Percentiles rank a stretch among this genome's conserved stretches.
Conservation (phyloP, 1,140 invertebrate genomes). For the Eueides isabella region DNA sequence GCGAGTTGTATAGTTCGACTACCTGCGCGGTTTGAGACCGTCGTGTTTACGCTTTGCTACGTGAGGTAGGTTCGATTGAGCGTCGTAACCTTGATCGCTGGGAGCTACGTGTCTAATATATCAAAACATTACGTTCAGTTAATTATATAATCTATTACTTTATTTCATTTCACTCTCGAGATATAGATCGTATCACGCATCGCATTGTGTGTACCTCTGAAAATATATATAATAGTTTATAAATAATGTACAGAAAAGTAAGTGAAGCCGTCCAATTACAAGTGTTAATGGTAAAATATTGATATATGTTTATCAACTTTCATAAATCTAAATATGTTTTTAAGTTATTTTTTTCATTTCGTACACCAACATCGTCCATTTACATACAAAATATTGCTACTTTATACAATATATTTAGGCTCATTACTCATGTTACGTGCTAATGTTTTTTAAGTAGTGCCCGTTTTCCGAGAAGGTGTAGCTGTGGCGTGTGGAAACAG, state of each 20-base stretch:
- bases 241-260: too few species aligned
- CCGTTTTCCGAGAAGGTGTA: slow-evolving; percentile 23
- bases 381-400: neutral
- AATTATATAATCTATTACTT: too few species aligned
- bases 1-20: neutral
- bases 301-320: too few species aligned
- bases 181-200: neutral
- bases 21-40: neutral
- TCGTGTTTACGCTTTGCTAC: neutral
- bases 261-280: too few species aligned
- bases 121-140: neutral
- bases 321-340: too few species aligned
- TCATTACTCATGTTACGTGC: slow-evolving; percentile 12
- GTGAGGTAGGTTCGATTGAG: neutral
- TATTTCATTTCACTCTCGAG: neutral
- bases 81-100: neutral
- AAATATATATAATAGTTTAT: too few species aligned
- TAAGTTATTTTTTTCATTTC: too few species aligned
- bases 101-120: neutral
- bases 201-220: too few species aligned
- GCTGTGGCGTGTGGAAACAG: slow-evolving; percentile 10
- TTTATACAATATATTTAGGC: neutral
- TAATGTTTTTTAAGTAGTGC: slow-evolving; percentile 19
- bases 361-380: neutral
- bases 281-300: too few species aligned